These are phyloP conservation scores for Parnassius mnemosyne DNA, from an alignment of 2,888 invertebrate genomes.

Conservation along the genomic window DNA sequence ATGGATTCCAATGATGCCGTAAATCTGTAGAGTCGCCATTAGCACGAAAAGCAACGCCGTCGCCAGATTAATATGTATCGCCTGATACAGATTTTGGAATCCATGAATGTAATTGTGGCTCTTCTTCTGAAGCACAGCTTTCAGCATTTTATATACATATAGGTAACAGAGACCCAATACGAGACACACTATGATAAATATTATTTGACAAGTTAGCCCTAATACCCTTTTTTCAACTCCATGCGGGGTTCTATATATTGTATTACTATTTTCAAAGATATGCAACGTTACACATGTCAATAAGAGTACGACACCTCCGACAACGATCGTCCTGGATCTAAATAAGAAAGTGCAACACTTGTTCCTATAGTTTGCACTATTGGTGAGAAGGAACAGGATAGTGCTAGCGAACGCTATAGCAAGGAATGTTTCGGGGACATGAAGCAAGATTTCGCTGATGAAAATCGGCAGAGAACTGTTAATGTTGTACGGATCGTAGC, in stretches of 20 bases:
- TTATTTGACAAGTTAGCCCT: conserved; percentile 89
- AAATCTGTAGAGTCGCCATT: conserved; percentile 91
- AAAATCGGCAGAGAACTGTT: conserved; percentile 88
- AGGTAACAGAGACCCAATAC: conserved; percentile 92
- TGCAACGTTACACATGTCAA: conserved; percentile 90
- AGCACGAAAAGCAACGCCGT: conserved; percentile 91
- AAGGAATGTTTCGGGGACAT: conserved; percentile 91
- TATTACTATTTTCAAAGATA: conserved; percentile 84
- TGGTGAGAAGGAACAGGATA: conserved; percentile 90
- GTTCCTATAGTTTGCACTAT: conserved; percentile 88
- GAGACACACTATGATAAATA: conserved; percentile 92
- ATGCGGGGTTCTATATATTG: conserved; percentile 67
- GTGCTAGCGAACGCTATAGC: conserved; percentile 94
- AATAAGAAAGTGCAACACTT: conserved; percentile 86
- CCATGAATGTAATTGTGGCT: conserved; percentile 90
- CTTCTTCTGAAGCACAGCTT: conserved; percentile 86
- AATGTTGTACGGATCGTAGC: conserved; percentile 96
- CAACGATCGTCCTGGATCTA: conserved; percentile 88
- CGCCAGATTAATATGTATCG: conserved; percentile 93
- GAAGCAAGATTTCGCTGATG: conserved; percentile 90
- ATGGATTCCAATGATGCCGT: conserved; percentile 82
- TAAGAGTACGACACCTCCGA: conserved; percentile 89
- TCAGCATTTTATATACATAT: conserved; percentile 89
- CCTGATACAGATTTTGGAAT: conserved; percentile 90
- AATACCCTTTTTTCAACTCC: conserved; percentile 82